Conservation (phyloP, 2,797 vertebrate genomes). For the Rousettus madagascariensis region DNA sequence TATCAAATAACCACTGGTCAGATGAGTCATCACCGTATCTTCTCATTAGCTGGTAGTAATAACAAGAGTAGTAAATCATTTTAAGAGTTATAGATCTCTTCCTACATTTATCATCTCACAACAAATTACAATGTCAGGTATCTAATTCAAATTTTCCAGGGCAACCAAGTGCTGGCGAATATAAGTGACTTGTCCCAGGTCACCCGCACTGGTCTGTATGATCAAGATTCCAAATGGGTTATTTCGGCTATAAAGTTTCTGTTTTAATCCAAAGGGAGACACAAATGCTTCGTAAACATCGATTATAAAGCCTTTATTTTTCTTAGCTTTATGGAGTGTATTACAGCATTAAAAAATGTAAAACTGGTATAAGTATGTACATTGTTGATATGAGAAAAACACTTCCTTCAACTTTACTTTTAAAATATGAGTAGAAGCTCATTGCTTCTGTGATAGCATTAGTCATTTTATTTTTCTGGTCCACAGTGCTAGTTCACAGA, state of each 20-base stretch:
- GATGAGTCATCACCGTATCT: not conserved
- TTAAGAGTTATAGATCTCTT: not conserved
- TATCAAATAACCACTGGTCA: not conserved
- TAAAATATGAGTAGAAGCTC: not conserved
- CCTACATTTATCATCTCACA: not conserved
- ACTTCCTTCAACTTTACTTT: constrained; percentile 31
- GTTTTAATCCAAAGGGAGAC: not conserved
- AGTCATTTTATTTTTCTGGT: not conserved
- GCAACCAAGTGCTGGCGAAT: not conserved
- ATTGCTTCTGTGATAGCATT: not conserved
- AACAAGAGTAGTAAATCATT: not conserved
- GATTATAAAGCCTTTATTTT: not conserved
- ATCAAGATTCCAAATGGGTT: not conserved
- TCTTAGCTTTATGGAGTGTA: not conserved
- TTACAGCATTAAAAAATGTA: not conserved
- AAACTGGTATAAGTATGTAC: not conserved
- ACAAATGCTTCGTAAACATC: not conserved
- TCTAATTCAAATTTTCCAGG: not conserved
- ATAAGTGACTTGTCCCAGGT: not conserved
- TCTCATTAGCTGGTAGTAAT: not conserved
- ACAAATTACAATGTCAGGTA: not conserved
- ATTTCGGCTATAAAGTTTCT: not conserved
- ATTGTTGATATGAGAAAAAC: not conserved
- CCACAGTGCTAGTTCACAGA: not conserved
- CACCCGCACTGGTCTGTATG: not conserved